Conservation (phyloP, 2,797 vertebrate species). For the Balearica regulorum region DNA sequence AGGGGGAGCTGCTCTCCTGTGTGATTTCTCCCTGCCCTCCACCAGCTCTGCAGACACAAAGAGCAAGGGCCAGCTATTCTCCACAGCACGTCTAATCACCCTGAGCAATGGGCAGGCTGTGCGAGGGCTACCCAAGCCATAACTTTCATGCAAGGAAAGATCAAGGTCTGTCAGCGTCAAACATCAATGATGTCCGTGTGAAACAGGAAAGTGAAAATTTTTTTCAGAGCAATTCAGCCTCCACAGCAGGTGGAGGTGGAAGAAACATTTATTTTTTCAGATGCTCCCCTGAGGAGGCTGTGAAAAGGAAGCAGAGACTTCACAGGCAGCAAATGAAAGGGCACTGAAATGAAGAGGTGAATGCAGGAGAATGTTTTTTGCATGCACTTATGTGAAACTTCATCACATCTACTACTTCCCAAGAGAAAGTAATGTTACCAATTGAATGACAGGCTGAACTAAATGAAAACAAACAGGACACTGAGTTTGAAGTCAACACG, state of each 20-base stretch:
- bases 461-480: not conserved
- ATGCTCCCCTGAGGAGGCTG: not conserved
- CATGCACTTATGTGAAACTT: not conserved
- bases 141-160: not conserved
- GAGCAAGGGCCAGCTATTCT: not conserved
- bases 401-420: not conserved
- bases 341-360: not conserved
- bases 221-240: not conserved
- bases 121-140: not conserved
- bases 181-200: not conserved
- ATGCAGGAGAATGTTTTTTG: not conserved
- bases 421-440: not conserved
- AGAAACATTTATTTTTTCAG: not conserved
- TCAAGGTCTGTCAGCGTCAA: not conserved
- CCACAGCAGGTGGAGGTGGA: not conserved
- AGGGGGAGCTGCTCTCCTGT: not conserved
- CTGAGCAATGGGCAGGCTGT: not conserved
- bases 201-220: not conserved
- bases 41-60: not conserved
- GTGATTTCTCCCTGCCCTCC: not conserved
- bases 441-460: not conserved
- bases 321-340: not conserved
- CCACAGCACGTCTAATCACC: not conserved
- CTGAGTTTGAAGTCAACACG: not conserved
- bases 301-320: not conserved